Evolutionary conservation across 2,797 vertebrate genomes (phyloP).

Genomic region (Ibycter americanus): DNA sequence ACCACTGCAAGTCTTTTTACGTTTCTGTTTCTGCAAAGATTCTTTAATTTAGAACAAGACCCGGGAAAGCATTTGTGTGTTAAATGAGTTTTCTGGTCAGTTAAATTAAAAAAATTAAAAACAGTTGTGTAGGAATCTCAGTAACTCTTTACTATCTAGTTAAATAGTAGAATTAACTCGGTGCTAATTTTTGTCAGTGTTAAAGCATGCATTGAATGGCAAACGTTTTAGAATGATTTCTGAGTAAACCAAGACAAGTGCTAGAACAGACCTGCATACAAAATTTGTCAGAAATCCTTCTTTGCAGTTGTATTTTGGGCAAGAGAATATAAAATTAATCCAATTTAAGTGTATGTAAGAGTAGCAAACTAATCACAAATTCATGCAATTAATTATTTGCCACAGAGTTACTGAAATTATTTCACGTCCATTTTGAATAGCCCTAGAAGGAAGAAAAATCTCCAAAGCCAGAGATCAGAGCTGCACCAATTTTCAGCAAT

Average conservation of each 20-base stretch:
- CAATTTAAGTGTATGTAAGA: neutral
- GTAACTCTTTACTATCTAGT: conserved; percentile 24
- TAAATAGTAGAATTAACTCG: neutral
- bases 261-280: neutral
- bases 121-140: neutral
- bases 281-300: neutral
- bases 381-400: neutral
- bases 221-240: neutral
- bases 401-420: neutral
- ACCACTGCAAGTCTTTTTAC: neutral
- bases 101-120: neutral
- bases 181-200: neutral
- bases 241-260: neutral
- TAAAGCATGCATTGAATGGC: neutral
- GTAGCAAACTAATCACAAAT: neutral
- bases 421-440: neutral
- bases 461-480: neutral
- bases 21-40: conserved; percentile 16
- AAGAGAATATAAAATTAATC: neutral
- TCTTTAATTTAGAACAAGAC: neutral
- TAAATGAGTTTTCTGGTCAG: conserved; percentile 26
- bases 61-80: neutral
- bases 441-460: neutral
- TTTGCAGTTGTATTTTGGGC: neutral
- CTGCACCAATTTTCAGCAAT: neutral